These are phyloP conservation scores for Drosophila glabriapex DNA, from an alignment of 2,888 invertebrate species.

Conservation along the genomic window DNA sequence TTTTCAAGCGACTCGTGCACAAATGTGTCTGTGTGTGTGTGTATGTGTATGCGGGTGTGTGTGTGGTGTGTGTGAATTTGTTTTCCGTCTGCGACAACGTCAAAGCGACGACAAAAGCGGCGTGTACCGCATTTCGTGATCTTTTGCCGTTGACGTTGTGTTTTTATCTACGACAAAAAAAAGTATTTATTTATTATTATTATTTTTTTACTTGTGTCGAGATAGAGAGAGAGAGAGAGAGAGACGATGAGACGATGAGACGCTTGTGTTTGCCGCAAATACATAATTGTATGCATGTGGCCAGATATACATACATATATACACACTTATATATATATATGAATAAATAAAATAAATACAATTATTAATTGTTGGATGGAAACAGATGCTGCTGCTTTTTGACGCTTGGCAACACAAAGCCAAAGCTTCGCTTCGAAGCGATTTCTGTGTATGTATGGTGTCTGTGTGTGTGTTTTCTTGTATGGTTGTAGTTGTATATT, in stretches of 20 bases:
- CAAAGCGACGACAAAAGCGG: constrained; percentile 41
- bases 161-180: constrained; percentile 60
- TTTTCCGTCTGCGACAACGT: constrained; percentile 72
- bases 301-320: constrained; percentile 11
- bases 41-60: constrained; percentile 10
- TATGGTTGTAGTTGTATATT: constrained; percentile 38
- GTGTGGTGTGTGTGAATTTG: constrained; percentile 52
- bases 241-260: constrained; percentile 48
- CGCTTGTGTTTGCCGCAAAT: constrained; percentile 44
- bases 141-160: constrained; percentile 73
- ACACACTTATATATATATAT: not conserved
- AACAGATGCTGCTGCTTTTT: constrained; percentile 43
- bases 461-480: constrained; percentile 32
- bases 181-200: constrained; percentile 51
- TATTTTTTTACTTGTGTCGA: constrained; percentile 19
- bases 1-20: constrained; percentile 47
- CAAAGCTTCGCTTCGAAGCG: constrained; percentile 35
- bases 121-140: constrained; percentile 73
- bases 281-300: constrained; percentile 48
- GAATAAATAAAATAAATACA: constrained; percentile 11
- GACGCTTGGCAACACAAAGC: constrained; percentile 64
- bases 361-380: constrained; percentile 42
- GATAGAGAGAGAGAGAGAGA: constrained; percentile 36
- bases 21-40: constrained; percentile 31
- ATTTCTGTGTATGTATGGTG: constrained; percentile 22